Evolutionary conservation across 1,140 invertebrate genomes (phyloP).

Genomic region (Tribolium castaneum): DNA sequence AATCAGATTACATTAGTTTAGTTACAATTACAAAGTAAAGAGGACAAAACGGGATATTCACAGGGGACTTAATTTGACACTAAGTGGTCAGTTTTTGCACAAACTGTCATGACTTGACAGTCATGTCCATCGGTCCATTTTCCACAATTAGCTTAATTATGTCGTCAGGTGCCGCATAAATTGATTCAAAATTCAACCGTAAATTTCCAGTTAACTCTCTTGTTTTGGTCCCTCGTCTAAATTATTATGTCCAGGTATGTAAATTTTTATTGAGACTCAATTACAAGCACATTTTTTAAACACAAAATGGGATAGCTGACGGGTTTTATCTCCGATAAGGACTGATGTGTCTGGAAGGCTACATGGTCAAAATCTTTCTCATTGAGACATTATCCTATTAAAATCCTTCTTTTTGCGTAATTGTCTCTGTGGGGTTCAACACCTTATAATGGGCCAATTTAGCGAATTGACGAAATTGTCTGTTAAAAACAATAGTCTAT

Average conservation of each 20-base stretch:
- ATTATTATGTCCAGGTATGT: neutral
- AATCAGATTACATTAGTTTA: no score
- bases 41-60: no score
- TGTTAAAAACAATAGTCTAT: neutral
- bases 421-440: neutral
- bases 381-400: neutral
- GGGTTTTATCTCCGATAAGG: no score
- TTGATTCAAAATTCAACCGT: neutral
- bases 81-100: no score
- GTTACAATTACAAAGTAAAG: no score
- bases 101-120: neutral
- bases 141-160: neutral
- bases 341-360: no score
- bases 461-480: neutral
- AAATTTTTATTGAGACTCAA: neutral
- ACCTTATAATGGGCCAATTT: neutral
- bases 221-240: neutral
- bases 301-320: no score
- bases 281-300: neutral
- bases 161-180: neutral
- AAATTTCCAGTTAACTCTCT: neutral
- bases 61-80: no score
- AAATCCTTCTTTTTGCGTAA: neutral
- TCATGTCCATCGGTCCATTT: neutral
- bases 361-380: no score